Evolutionary conservation across 1,140 invertebrate species (phyloP).

Genomic region (Mercenaria mercenaria): DNA sequence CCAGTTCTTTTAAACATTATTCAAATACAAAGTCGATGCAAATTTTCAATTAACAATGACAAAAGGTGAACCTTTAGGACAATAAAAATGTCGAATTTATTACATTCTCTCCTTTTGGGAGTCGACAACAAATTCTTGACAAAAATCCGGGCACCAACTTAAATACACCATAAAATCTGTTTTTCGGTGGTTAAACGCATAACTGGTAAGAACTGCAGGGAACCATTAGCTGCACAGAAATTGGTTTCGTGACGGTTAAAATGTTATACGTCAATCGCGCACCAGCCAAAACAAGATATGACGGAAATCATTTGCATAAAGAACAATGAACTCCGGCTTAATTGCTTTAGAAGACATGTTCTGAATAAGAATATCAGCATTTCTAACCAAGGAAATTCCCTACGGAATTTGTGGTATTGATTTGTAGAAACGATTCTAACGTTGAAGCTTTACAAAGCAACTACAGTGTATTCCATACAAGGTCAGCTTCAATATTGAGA

Average conservation of each 20-base stretch:
- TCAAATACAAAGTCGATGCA: background rate
- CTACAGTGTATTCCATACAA: background rate
- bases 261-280: background rate
- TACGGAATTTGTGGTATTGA: constrained; percentile 22
- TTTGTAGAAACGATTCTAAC: constrained; percentile 5
- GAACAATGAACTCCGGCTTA: constrained; percentile 20
- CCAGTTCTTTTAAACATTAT: background rate
- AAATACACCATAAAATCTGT: background rate
- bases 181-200: background rate
- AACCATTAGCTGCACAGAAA: background rate
- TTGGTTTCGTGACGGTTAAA: constrained; percentile 20
- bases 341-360: constrained; percentile 25
- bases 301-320: constrained; percentile 42
- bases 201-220: background rate
- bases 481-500: background rate
- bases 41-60: background rate
- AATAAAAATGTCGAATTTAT: background rate
- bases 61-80: background rate
- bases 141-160: background rate
- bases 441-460: background rate
- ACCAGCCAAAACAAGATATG: constrained; percentile 1
- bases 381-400: background rate
- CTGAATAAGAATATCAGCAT: background rate
- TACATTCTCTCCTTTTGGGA: background rate
- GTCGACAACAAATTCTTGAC: background rate